Evolutionary conservation across 2,113 vertebrate species (phyloP), one percentile per base, ranked within the genome.

Genomic region (Phalacrocorax carbo): DNA sequence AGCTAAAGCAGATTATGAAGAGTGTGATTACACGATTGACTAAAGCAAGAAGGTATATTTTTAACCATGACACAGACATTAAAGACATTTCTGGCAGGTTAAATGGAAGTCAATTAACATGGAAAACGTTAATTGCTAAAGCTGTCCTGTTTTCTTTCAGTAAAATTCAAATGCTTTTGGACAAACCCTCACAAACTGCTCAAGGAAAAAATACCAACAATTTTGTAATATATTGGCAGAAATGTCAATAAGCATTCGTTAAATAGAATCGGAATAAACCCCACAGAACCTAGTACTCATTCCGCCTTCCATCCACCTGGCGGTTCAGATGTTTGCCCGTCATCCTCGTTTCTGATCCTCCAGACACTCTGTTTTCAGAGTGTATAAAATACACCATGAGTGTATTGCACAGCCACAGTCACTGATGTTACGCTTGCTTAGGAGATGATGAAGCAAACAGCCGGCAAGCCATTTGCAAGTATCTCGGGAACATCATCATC

Each of bases 21-120:
- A 96, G 94, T 80, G 34, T 88, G 77, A 55, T 78, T 82, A 89
- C 90, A 13, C 44, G 86, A 95, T 93, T 21, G 34, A 96, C 94
- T 95, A 93, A 96, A 68, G 78, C 88, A 25, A 25, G 46, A 81
- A 93, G 88, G 80, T 93, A 27, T 96, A 94, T 97, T 98, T 98
- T 98, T 96, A 97, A 97, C 94, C 80, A 78, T 26, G 80, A 51
- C 64, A 29, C 80, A 84, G 94, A 93, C 86, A 93, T 61, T 84
- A 95, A n/a, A 91, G 81, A 81, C 52, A 92, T 72, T 95, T 91
- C 94, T 76, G 58, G 82, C 77, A 97, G 94, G 96, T 97, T 98
- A 97, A 98, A 93, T 96, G 94, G 80, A 83, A 96, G 73, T 89
- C 96, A 98, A 97, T 98, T 98, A 98, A 96, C 93, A 94, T 36